Conservation (phyloP, 35 echinoderm and acorn worm species). For the Nesometra sesokonis region DNA sequence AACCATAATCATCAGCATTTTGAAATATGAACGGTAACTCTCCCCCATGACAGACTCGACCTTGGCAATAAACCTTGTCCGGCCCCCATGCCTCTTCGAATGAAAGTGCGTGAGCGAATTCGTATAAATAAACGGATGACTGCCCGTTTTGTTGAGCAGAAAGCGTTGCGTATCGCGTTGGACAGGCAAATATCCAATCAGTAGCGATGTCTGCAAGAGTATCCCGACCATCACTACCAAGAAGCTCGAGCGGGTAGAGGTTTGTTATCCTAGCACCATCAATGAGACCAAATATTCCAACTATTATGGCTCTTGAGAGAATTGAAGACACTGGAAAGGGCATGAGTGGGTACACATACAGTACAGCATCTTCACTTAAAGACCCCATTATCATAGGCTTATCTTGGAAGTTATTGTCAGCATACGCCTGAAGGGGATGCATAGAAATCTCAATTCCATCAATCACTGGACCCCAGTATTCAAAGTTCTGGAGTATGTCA, state of each 20-base stretch:
- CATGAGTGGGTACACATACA: constrained; percentile 21
- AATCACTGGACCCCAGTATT: constrained; percentile 36
- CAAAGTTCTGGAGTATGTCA: constrained; percentile 36
- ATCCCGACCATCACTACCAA: constrained; percentile 22
- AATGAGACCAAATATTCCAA: not conserved
- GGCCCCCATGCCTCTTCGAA: constrained; percentile 31
- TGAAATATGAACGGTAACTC: constrained; percentile 41
- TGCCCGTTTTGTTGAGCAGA: constrained; percentile 8
- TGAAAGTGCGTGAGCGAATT: constrained; percentile 21
- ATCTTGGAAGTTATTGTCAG: constrained; percentile 22
- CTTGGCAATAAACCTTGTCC: constrained; percentile 7
- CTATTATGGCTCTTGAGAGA: not conserved
- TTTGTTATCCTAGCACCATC: constrained; percentile 4
- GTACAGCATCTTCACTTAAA: constrained; percentile 24
- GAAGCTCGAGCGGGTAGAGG: constrained; percentile 4
- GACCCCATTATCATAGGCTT: constrained; percentile 38
- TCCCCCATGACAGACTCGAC: constrained; percentile 30
- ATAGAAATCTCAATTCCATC: constrained; percentile 11
- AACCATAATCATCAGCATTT: constrained; percentile 6
- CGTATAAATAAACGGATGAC: constrained; percentile 12
- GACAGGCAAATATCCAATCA: constrained; percentile 28
- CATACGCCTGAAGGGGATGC: constrained; percentile 26
- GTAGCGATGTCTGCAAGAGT: constrained; percentile 6
- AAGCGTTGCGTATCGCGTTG: constrained; percentile 2
- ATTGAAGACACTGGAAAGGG: not conserved